Conservation (phyloP, 2,797 vertebrate genomes). For the Molothrus aeneus region DNA sequence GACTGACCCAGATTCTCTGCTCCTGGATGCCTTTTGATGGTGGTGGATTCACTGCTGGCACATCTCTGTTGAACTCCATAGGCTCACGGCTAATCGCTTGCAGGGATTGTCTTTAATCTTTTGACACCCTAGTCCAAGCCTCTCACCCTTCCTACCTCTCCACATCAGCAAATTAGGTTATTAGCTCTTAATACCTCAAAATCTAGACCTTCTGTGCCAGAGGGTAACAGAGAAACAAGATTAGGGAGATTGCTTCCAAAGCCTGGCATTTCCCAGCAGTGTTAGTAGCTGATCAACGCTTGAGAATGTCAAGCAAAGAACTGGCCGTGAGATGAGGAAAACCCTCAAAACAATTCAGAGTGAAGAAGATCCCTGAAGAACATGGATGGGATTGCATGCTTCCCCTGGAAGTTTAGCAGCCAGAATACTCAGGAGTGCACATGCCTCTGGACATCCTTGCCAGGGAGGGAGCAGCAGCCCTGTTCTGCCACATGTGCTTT, state of each 20-base stretch:
- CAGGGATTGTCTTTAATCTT: not conserved
- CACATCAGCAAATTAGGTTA: constrained; percentile 10
- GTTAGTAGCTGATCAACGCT: not conserved
- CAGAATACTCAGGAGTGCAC: not conserved
- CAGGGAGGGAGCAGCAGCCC: not conserved
- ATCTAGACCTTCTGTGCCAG: constrained; percentile 8
- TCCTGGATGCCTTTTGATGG: not conserved
- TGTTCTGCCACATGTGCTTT: not conserved
- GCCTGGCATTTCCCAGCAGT: not conserved
- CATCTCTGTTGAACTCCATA: not conserved
- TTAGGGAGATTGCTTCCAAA: constrained; percentile 19
- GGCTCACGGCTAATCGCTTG: not conserved
- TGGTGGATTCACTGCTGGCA: not conserved
- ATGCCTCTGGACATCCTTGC: not conserved
- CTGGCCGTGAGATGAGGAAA: not conserved
- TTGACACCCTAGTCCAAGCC: not conserved
- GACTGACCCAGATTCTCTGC: not conserved
- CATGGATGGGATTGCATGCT: not conserved
- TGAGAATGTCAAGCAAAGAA: not conserved
- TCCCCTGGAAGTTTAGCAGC: not conserved
- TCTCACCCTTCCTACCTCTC: not conserved
- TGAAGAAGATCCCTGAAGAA: not conserved
- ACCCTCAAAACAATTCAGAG: not conserved
- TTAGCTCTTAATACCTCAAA: constrained; percentile 32
- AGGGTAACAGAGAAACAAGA: not conserved